Evolutionary conservation across 2,797 vertebrate genomes (phyloP).

Genomic region (Sebastes reedi): DNA sequence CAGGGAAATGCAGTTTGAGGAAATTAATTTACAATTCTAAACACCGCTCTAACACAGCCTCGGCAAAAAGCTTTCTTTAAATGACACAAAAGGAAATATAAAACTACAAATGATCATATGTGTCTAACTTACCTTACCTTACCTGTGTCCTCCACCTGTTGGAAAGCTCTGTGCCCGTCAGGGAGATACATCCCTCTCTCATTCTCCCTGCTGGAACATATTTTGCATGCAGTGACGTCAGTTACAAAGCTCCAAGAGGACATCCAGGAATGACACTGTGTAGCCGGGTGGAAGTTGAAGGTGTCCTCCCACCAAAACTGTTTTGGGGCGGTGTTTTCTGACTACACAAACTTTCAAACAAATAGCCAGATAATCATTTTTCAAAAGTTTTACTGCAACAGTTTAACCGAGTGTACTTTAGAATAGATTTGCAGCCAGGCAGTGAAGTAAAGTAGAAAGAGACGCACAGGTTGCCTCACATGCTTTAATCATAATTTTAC

Average conservation of each 20-base stretch:
- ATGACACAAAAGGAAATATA: neutral
- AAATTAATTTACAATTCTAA: slow-evolving; percentile 17
- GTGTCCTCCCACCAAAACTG: slow-evolving; percentile 8
- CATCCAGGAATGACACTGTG: slow-evolving; percentile 53
- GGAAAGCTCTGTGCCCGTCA: neutral
- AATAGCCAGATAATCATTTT: neutral
- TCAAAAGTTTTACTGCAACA: neutral
- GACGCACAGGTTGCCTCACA: neutral
- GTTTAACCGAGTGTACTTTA: neutral
- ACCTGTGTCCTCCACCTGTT: slow-evolving; percentile 16
- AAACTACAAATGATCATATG: neutral
- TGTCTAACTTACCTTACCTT: slow-evolving; percentile 20
- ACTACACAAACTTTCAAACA: neutral
- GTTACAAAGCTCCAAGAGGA: slow-evolving; percentile 63
- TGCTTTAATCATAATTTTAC: neutral
- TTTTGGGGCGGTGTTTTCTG: neutral
- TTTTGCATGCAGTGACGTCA: slow-evolving; percentile 81
- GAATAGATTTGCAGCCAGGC: neutral
- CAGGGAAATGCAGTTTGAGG: slow-evolving; percentile 38
- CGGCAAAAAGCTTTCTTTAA: neutral
- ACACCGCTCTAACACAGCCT: neutral
- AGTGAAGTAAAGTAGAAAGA: neutral
- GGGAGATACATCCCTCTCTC: slow-evolving; percentile 6
- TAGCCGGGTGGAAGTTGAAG: neutral
- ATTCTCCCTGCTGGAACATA: slow-evolving; percentile 19